Base-by-base conservation (phyloP, 1,140 invertebrate genomes). In the Pseudoatta argentina region DNA sequence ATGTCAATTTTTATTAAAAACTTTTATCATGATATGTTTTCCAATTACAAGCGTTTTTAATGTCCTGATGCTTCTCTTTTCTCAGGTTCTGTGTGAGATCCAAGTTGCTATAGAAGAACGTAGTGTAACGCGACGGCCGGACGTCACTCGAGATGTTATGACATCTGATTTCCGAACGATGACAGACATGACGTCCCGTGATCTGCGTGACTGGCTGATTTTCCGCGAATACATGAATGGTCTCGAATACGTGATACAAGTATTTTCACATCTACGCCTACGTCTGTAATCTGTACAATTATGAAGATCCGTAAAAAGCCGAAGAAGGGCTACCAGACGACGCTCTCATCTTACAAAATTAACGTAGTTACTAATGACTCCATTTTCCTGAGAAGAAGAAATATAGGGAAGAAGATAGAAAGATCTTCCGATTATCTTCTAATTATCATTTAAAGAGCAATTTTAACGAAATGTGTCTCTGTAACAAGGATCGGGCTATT, bases 161-260 rank as follows among this genome's bases (percentile, higher is more conserved):
- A 88, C 92, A 3, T 77, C 93, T 18, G 94, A 96, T 8, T 95
- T 94, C 76, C 94, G 96, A 16, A 92, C 93, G 18, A 92, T 96
- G 83, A 89, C 92, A 16, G 93, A 18, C 39, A 16, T n/a, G 48
- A 81, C 77, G 44, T 34, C 14, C 21, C 93, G 96, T 18, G 95
- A 96, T 79, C 87, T 96, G 1, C 95, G 97, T 18, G 96, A 97
- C 92, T 97, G 96, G 95, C 57, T 97, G 44, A 97, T 97, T 85
- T 96, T 96, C 88, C 94, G 96, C 51, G 97, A 97, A 88, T 97
- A 97, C 93, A 96, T 97, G 94, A 96, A 96, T 88, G 95, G 95
- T 0, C 93, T 97, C 14, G 95, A 97, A 75, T 97, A 96, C 91
- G 93, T 97, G 12, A 92, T 95, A 8, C 92, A 97, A 78, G 94